phyloP scores from a whole-genome alignment of 2,888 invertebrate species.

The Pristionchus fissidentatus region DNA sequence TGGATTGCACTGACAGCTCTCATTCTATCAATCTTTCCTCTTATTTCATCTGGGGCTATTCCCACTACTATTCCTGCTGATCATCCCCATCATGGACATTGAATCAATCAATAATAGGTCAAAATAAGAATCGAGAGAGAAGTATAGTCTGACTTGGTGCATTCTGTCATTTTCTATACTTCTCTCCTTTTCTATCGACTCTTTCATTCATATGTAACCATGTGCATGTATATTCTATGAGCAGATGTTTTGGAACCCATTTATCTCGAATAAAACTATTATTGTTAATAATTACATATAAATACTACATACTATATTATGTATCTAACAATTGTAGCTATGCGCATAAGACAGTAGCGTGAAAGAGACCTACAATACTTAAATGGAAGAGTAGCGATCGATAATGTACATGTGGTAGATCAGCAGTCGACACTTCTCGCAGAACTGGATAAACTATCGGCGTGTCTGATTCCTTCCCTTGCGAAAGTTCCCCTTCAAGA shows the following conservation, averaged over 20 bases:
- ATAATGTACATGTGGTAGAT: not conserved
- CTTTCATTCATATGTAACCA: too few species aligned
- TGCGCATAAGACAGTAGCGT: not conserved
- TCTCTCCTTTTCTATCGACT: not conserved
- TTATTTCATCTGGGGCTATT: slow-evolving; percentile 53
- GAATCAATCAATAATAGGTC: not conserved
- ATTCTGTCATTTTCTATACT: not conserved
- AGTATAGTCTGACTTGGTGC: slow-evolving; percentile 23
- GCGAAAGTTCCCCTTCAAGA: slow-evolving; percentile 35
- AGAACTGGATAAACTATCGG: slow-evolving; percentile 63
- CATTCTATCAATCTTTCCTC: slow-evolving; percentile 34
- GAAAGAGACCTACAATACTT: not conserved
- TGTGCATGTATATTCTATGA: too few species aligned
- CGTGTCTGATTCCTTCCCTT: slow-evolving; percentile 60
- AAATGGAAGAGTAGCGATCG: not conserved
- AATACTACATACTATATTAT: not conserved
- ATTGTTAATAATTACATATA: not conserved
- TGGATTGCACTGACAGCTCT: slow-evolving; percentile 50
- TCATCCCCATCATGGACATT: not conserved
- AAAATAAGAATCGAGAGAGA: not conserved
- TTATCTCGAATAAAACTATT: too few species aligned
- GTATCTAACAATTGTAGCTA: not conserved
- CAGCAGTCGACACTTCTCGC: slow-evolving; percentile 48
- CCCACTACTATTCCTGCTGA: slow-evolving; percentile 49
- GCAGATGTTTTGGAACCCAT: too few species aligned